These are phyloP conservation scores for Pagrus major DNA, from an alignment of 2,113 vertebrate genomes.

Conservation along the genomic window DNA sequence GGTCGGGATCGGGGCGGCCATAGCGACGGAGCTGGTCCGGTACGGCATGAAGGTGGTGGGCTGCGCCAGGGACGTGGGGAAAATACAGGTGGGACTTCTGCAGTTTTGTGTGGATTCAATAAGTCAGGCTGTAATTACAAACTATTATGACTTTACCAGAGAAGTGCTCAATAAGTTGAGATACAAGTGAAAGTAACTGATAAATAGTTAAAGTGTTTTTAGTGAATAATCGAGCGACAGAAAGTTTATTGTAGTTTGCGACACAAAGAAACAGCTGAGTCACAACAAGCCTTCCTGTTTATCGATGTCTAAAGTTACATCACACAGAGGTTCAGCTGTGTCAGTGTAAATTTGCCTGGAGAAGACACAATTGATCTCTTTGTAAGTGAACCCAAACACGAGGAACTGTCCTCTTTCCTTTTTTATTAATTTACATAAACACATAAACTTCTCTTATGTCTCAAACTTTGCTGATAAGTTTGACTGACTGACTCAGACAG, in stretches of 20 bases:
- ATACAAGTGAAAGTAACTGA: neutral
- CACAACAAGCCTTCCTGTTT: too few species aligned
- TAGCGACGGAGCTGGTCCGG: constrained; percentile 86
- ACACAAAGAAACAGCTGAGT: too few species aligned
- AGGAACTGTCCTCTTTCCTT: neutral
- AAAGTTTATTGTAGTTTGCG: neutral
- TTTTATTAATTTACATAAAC: too few species aligned
- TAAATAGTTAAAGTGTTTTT: too few species aligned
- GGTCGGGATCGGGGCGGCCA: constrained; percentile 88
- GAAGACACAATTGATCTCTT: neutral
- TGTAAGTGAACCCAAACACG: too few species aligned
- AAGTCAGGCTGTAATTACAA: neutral
- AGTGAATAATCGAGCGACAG: too few species aligned
- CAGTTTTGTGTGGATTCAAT: neutral
- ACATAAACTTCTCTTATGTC: too few species aligned
- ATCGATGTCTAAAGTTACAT: too few species aligned
- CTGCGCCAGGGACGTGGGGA: constrained; percentile 88
- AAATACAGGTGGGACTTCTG: constrained; percentile 85
- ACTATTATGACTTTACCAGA: neutral
- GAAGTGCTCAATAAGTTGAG: too few species aligned
- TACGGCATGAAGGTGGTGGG: constrained; percentile 90
- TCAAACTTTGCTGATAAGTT: neutral
- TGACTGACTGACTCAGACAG: too few species aligned
- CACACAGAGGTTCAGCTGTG: neutral
- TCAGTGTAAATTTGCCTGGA: neutral